Evolutionary conservation across 1,140 invertebrate genomes (phyloP), one percentile per base, ranked within the genome.

Genomic region (Rhynchophorus ferrugineus): DNA sequence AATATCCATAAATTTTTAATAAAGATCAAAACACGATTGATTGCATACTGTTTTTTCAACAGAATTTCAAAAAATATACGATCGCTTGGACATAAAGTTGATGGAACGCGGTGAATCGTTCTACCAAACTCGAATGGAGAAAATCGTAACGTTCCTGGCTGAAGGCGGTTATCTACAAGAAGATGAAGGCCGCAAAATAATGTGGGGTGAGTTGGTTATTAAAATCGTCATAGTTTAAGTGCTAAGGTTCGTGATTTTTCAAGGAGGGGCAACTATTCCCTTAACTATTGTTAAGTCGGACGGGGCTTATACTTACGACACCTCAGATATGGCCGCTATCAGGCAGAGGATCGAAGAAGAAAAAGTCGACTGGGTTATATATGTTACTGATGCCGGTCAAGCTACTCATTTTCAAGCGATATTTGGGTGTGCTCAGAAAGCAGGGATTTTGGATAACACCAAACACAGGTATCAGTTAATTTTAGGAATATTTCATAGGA

Each of bases 241-340:
- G 5, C 5, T 29, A 29, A 29, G 24, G 11, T 6, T 6, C 56
- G 76, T 77, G 22, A 72, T 71, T 57, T 76, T 77, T n/a, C 48
- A 68, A 69, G 51, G 44, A 13, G 13, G 43, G 6, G 73, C 68
- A 7, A 66, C 66, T 19, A 82, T 93, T 58, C 97, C 96, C 1
- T 69, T 99, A 13, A 99, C 94, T 0, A 78, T 99, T 13, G 82
- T 98, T 0, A 99, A 99, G 75, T 92, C 91, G 2, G 97, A 98
- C 74, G 97, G 97, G 42, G 96, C 96, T 20, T 99, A 85, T 67
- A 99, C 97, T 0, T 99, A 99, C 71, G 97, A 99, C 68, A 99
- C 97, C 0, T 98, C 95, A 5, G 97, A 99, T 73, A 76, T 99
- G 77, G 93, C 97, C 2, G 81, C 89, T 6, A 78, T 99, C 2